Evolutionary conservation across 2,113 vertebrate genomes (phyloP).

Genomic region (Carlito syrichta): DNA sequence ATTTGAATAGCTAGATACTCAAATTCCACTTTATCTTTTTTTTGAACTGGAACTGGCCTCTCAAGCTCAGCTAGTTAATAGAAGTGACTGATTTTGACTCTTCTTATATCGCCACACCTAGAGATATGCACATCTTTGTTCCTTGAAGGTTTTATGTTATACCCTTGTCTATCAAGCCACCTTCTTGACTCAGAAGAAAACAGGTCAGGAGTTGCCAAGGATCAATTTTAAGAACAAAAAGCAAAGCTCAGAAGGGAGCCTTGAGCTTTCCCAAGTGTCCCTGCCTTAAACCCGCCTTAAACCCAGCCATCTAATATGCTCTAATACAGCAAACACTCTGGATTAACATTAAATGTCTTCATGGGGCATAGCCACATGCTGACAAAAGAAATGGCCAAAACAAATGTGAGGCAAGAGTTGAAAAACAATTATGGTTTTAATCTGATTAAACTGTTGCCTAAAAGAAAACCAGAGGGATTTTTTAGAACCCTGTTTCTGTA

Average conservation of each 20-base stretch:
- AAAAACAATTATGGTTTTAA: conserved; percentile 80
- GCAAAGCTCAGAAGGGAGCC: background rate
- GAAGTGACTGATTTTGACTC: background rate
- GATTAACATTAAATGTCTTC: conserved; percentile 41
- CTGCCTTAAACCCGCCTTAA: too few relatives aligned
- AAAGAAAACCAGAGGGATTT: conserved; percentile 70
- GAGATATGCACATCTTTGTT: background rate
- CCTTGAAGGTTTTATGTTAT: background rate
- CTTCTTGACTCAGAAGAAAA: background rate
- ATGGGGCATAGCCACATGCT: conserved; percentile 30
- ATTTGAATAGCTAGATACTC: background rate
- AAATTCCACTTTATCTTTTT: background rate
- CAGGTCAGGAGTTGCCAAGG: background rate
- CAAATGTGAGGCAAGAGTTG: conserved; percentile 70
- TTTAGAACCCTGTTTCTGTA: conserved; percentile 78
- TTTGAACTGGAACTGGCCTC: background rate
- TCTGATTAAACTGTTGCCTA: conserved; percentile 76
- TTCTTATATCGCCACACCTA: background rate
- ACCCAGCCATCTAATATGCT: conserved; percentile 1
- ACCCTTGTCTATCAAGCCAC: background rate
- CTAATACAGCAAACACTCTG: conserved; percentile 42
- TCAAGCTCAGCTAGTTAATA: background rate
- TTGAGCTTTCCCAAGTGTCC: background rate
- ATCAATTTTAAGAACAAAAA: conserved; percentile 44
- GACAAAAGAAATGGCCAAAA: conserved; percentile 61